phyloP scores from a whole-genome alignment of 2,888 invertebrate genomes.

The Protonemura montana region DNA sequence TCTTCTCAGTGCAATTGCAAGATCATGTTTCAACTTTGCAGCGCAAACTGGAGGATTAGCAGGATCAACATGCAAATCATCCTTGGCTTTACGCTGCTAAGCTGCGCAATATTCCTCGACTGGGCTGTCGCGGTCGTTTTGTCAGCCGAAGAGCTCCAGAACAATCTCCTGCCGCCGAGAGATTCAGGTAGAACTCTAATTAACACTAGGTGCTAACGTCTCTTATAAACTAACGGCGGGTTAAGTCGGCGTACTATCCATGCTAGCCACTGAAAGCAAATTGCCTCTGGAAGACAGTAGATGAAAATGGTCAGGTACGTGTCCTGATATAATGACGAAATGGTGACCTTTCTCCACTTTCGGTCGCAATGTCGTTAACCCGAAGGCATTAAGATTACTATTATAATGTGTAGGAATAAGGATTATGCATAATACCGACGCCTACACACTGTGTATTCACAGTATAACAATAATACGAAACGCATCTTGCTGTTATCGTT shows the following conservation, averaged over 20 bases:
- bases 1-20: too few species aligned
- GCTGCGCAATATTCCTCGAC: background rate
- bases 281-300: background rate
- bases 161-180: background rate
- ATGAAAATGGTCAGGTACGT: background rate
- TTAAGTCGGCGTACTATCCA: too few species aligned
- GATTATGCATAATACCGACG: background rate
- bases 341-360: background rate
- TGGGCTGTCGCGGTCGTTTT: background rate
- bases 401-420: background rate
- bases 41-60: background rate
- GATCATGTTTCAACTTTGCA: background rate
- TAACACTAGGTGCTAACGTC: background rate
- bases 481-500: background rate
- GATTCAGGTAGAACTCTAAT: background rate
- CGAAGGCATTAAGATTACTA: too few species aligned
- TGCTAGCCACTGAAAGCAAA: too few species aligned
- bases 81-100: background rate
- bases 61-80: background rate
- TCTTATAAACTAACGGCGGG: background rate
- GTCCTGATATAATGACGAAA: background rate
- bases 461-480: background rate
- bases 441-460: background rate
- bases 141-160: background rate
- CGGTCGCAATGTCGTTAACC: background rate